Evolutionary conservation across 2,113 vertebrate species (phyloP).

Genomic region (Atlantisia rogersi): DNA sequence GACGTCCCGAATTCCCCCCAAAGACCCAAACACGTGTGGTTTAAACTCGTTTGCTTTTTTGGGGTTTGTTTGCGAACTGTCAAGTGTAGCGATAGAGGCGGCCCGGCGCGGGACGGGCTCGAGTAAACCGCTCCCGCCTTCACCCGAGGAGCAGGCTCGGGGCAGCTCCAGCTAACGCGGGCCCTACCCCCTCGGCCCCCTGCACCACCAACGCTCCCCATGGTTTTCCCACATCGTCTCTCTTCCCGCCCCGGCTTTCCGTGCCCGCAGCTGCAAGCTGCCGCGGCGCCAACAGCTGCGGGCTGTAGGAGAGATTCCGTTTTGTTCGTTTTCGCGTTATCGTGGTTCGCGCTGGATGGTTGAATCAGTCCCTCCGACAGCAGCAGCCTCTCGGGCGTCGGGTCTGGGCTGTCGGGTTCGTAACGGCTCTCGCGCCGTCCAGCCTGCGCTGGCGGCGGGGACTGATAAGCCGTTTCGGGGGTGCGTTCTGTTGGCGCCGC

Average conservation of each 20-base stretch:
- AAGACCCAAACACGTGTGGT: neutral
- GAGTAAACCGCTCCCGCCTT: neutral
- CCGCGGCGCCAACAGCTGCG: neutral
- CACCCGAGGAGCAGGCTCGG: too few species aligned
- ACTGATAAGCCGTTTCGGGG: neutral
- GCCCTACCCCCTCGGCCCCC: too few species aligned
- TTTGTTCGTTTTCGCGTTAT: slow-evolving; percentile 12
- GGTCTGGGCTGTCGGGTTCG: neutral
- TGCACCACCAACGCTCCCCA: too few species aligned
- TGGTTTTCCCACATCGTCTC: neutral
- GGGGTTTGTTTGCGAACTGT: neutral
- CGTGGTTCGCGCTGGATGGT: neutral
- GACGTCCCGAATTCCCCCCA: too few species aligned
- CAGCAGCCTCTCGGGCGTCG: neutral
- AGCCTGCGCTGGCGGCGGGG: neutral
- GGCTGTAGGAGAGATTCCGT: neutral
- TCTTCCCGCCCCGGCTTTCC: neutral
- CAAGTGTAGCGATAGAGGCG: neutral
- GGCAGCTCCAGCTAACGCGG: neutral
- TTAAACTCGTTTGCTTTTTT: neutral
- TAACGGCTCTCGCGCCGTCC: neutral
- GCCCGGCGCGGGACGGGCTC: neutral
- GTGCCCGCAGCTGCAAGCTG: neutral
- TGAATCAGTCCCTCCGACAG: slow-evolving; percentile 18
- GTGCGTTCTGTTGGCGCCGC: neutral